phyloP scores from a whole-genome alignment of 2,113 vertebrate species.

The Myocastor coypus region DNA sequence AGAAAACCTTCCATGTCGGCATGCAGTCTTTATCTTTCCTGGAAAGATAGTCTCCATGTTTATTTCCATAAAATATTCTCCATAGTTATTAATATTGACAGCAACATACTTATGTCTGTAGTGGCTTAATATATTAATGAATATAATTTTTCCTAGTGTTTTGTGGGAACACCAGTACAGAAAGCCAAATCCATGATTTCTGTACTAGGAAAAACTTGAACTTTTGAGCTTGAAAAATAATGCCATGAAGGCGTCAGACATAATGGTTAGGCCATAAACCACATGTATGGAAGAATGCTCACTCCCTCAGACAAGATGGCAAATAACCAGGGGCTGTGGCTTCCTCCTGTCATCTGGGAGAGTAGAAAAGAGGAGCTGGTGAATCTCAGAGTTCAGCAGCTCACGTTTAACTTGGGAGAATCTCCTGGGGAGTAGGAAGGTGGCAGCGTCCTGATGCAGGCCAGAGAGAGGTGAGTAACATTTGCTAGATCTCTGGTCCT shows the following conservation, averaged over 20 bases:
- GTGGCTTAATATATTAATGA: constrained; percentile 33
- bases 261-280: constrained; percentile 1
- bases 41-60: no score
- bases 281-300: not conserved
- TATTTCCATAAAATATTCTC: no score
- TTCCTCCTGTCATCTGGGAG: not conserved
- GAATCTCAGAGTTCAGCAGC: constrained; percentile 32
- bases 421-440: not conserved
- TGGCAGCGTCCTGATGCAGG: not conserved
- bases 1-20: not conserved
- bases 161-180: not conserved
- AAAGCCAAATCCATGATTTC: constrained; percentile 44
- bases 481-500: not conserved
- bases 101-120: not conserved
- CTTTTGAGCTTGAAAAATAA: constrained; percentile 47
- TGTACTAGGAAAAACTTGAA: not conserved
- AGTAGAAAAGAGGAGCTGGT: not conserved
- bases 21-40: not conserved
- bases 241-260: not conserved
- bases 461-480: not conserved
- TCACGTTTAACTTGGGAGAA: not conserved
- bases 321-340: not conserved
- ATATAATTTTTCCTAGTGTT: not conserved
- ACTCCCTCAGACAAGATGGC: not conserved
- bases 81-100: not conserved